These are phyloP conservation scores for Mesocentrotus franciscanus DNA, from an alignment of 53 echinoderm and acorn worm species.

Conservation along the genomic window DNA sequence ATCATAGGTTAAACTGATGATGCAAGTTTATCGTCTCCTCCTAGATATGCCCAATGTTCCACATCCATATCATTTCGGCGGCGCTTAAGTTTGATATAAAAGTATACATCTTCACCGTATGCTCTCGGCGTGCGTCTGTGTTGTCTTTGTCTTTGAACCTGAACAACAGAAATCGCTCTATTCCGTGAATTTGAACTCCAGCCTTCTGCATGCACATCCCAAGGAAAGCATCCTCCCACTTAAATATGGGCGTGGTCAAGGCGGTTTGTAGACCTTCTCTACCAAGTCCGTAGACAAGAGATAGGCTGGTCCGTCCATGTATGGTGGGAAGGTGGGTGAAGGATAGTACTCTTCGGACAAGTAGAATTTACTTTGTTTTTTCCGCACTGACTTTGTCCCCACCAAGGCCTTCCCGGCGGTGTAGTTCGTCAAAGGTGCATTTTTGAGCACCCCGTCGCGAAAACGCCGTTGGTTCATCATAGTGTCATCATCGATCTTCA, in stretches of 20 bases:
- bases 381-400: constrained; percentile 61
- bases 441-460: constrained; percentile 23
- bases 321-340: constrained; percentile 68
- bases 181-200: neutral
- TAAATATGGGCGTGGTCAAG: constrained; percentile 61
- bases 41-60: neutral
- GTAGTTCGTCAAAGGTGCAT: neutral
- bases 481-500: constrained; percentile 88
- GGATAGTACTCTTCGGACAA: constrained; percentile 66
- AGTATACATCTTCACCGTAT: neutral
- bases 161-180: neutral
- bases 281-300: constrained; percentile 74
- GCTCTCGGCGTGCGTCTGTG: neutral
- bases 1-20: no score
- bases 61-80: constrained; percentile 25
- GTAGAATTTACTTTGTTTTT: constrained; percentile 73
- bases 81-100: neutral
- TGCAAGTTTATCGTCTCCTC: neutral
- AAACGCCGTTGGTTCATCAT: constrained; percentile 72
- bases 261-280: constrained; percentile 51
- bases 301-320: constrained; percentile 75
- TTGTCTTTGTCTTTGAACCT: neutral
- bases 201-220: constrained; percentile 74
- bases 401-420: constrained; percentile 64
- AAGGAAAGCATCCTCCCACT: constrained; percentile 81